Evolutionary conservation across 2,888 invertebrate genomes (phyloP), one percentile per base, ranked within the genome.

Genomic region (Dicyrtoma fusca): DNA sequence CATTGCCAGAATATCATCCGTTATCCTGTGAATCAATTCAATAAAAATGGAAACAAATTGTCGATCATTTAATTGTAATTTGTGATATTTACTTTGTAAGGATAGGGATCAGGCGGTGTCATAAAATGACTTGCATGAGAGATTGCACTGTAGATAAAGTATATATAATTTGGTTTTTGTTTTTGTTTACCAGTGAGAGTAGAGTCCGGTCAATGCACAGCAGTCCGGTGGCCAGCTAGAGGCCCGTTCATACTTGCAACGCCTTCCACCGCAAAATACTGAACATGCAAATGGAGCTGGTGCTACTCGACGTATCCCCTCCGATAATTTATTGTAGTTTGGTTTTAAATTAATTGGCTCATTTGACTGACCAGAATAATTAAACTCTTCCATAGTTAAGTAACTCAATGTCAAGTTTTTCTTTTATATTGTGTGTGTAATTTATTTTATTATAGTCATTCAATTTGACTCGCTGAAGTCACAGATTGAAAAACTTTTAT

Each of bases 1-100:
- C 93, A 93, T 94, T 82, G 94, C 94, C 81, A 95, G 84, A 79
- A 95, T 91, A 82, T 93, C 90, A 79, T 92, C 91, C 6, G 94
- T 94, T 79, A 95, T 89, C 94, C 94, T 94, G 85, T 21, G 71
- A n/a, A n/a, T n/a, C n/a, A n/a, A n/a, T n/a, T n/a, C n/a, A n/a
- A n/a, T n/a, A n/a, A n/a, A n/a, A n/a, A n/a, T n/a, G n/a, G n/a
- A n/a, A n/a, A n/a, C n/a, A n/a, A n/a, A n/a, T n/a, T n/a, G n/a
- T n/a, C n/a, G n/a, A n/a, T n/a, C n/a, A n/a, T n/a, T n/a, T n/a
- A n/a, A n/a, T n/a, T n/a, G n/a, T n/a, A n/a, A n/a, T n/a, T n/a
- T n/a, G n/a, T n/a, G n/a, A n/a, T n/a, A n/a, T n/a, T n/a, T n/a
- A n/a, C n/a, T n/a, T n/a, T n/a, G n/a, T n/a, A n/a, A n/a, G n/a